Conservation (phyloP, 1,140 invertebrate species). For the Trachymyrmex septentrionalis region DNA sequence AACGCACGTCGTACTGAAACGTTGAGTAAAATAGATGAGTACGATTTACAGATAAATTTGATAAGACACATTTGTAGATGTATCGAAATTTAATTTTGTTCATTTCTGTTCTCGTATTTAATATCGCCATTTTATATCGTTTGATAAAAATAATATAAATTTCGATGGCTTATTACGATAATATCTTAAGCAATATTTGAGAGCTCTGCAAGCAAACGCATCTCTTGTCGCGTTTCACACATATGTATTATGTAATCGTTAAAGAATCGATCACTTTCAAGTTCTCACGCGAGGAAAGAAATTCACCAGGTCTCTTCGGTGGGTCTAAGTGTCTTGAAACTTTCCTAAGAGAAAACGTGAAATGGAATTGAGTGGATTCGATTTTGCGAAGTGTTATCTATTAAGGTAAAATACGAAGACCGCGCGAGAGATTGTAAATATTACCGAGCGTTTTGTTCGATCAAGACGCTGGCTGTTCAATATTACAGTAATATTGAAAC, state of each 20-base stretch:
- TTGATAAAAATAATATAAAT: conserved; percentile 16
- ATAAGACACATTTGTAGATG: background rate
- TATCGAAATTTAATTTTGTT: background rate
- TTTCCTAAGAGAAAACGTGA: conserved; percentile 34
- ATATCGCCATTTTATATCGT: background rate
- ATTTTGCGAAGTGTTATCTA: conserved; percentile 70
- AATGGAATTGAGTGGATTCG: conserved; percentile 72
- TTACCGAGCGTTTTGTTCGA: conserved; percentile 60
- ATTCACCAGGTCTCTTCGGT: conserved; percentile 29
- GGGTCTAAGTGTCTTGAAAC: conserved; percentile 66
- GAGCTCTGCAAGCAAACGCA: background rate
- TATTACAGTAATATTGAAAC: conserved; percentile 50
- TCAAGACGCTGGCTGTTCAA: conserved; percentile 8
- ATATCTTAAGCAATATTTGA: conserved; percentile 9
- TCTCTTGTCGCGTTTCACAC: conserved; percentile 19
- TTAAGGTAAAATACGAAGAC: conserved; percentile 63
- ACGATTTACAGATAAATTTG: background rate
- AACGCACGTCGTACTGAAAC: background rate
- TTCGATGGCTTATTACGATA: background rate
- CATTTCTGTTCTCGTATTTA: background rate
- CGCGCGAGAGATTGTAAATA: conserved; percentile 62
- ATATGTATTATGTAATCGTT: background rate
- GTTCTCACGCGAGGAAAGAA: conserved; percentile 52
- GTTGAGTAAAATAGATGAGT: background rate
- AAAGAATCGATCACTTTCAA: conserved; percentile 47